Percentiles rank a stretch among this genome's conserved stretches.
Conservation (phyloP, 2,888 invertebrate genomes). For the Spodoptera littoralis region DNA sequence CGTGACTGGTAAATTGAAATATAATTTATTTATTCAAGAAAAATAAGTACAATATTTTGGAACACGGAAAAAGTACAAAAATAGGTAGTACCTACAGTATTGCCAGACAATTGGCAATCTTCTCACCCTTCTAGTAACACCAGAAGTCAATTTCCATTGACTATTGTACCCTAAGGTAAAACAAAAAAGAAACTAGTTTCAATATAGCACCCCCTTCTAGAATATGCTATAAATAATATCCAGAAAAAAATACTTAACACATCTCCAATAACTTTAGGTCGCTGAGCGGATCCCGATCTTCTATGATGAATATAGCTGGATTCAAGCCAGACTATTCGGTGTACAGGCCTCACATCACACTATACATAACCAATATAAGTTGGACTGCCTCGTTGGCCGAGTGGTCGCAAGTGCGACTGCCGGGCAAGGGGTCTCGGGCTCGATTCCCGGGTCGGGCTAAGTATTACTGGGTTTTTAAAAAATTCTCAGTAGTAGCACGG, state of each 20-base stretch:
- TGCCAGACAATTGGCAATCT: conserved; percentile 22
- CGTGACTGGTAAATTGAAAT: not conserved
- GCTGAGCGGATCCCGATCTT: conserved; percentile 54
- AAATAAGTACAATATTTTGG: conserved; percentile 11
- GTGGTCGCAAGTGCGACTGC: too few relatives aligned
- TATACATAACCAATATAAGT: too few relatives aligned
- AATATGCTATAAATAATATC: conserved; percentile 36
- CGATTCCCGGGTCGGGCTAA: too few relatives aligned
- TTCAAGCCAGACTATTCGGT: conserved; percentile 70
- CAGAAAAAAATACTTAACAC: conserved; percentile 54
- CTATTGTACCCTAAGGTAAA: not conserved
- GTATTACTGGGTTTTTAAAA: too few relatives aligned
- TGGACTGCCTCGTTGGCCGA: too few relatives aligned
- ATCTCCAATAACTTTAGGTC: conserved; percentile 53
- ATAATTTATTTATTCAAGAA: not conserved
- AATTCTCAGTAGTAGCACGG: too few relatives aligned
- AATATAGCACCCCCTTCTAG: conserved; percentile 28
- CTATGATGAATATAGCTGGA: conserved; percentile 73
- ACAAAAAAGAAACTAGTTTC: conserved; percentile 33
- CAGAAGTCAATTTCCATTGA: conserved; percentile 18
- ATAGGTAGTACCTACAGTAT: conserved; percentile 1
- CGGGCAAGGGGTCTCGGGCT: too few relatives aligned
- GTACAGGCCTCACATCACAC: not conserved
- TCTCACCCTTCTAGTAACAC: not conserved
- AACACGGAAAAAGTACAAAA: conserved; percentile 14